phyloP scores from a whole-genome alignment of 2,888 invertebrate species.

The Ectemnius cavifrons region DNA sequence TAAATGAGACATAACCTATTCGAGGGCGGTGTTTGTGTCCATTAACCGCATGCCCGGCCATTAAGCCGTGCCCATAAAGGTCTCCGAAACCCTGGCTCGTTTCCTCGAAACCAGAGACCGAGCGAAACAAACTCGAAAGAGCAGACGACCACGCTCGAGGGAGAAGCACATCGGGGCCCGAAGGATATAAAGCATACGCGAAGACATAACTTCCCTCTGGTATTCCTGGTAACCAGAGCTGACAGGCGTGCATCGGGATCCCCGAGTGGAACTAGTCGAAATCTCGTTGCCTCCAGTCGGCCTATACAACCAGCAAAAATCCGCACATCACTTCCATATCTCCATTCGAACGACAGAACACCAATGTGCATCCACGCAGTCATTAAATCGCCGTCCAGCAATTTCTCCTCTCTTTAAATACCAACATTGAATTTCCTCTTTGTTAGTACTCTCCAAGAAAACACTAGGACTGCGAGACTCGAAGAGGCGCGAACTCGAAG shows the following conservation, averaged over 20 bases:
- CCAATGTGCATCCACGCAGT: too few relatives aligned
- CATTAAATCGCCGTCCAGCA: too few relatives aligned
- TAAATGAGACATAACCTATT: constrained; percentile 61
- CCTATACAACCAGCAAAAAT: constrained; percentile 29
- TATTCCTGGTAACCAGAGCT: constrained; percentile 41
- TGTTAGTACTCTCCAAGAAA: too few relatives aligned
- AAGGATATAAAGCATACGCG: constrained; percentile 30
- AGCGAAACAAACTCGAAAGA: constrained; percentile 48
- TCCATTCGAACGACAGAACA: constrained; percentile 28
- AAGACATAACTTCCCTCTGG: constrained; percentile 24
- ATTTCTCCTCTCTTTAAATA: too few relatives aligned
- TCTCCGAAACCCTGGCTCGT: constrained; percentile 48
- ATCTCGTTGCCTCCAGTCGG: constrained; percentile 8
- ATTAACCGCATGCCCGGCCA: constrained; percentile 58
- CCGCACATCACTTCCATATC: constrained; percentile 22
- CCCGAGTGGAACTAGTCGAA: constrained; percentile 16
- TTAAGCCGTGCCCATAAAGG: constrained; percentile 54
- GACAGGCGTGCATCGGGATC: constrained; percentile 30
- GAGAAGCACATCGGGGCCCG: constrained; percentile 19
- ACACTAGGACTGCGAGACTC: background rate
- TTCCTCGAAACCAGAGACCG: constrained; percentile 55
- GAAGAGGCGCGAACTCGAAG: constrained; percentile 1
- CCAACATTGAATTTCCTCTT: too few relatives aligned
- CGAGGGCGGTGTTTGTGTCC: constrained; percentile 57
- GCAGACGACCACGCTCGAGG: constrained; percentile 45